Evolutionary conservation across 92 coral and sea anemone genomes (phyloP).

Genomic region (Zoanthus sansibaricus): DNA sequence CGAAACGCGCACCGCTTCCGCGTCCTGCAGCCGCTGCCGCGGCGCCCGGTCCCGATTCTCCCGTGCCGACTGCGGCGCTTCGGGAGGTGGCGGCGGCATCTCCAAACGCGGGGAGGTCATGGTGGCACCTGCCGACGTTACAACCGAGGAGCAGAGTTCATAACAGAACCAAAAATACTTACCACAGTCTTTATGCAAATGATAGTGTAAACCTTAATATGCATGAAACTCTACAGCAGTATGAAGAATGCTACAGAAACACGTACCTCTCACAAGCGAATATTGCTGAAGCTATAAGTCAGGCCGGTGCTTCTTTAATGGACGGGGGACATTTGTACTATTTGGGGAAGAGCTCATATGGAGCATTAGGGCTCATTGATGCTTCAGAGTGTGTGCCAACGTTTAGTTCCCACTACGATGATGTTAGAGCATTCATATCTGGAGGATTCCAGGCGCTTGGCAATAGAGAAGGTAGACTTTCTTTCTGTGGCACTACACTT

Average conservation of each 20-base stretch:
- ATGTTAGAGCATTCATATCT: conserved; percentile 80
- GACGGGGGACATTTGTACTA: conserved; percentile 76
- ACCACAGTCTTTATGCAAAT: conserved; percentile 48
- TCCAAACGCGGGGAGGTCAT: too few species aligned
- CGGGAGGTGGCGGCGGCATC: too few species aligned
- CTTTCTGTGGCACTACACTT: conserved; percentile 47
- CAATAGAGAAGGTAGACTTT: conserved; percentile 70
- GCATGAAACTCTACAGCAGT: conserved; percentile 45
- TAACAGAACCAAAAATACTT: too few species aligned
- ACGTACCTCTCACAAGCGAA: conserved; percentile 56
- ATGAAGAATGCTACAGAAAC: conserved; percentile 53
- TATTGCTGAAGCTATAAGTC: conserved; percentile 71
- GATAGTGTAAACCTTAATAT: conserved; percentile 6
- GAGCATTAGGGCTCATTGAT: conserved; percentile 86
- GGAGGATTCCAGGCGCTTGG: conserved; percentile 71
- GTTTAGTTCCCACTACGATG: conserved; percentile 82
- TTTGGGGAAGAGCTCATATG: conserved; percentile 77
- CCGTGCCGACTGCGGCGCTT: too few species aligned
- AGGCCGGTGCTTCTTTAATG: conserved; percentile 74
- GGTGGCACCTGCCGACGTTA: too few species aligned
- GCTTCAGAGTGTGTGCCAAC: conserved; percentile 99
- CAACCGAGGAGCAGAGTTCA: too few species aligned
- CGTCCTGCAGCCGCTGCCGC: too few species aligned
- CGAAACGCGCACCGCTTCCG: too few species aligned
- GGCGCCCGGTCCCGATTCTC: too few species aligned